Base-by-base conservation (phyloP, 2,888 invertebrate species). In the Lumbricus terrestris region DNA sequence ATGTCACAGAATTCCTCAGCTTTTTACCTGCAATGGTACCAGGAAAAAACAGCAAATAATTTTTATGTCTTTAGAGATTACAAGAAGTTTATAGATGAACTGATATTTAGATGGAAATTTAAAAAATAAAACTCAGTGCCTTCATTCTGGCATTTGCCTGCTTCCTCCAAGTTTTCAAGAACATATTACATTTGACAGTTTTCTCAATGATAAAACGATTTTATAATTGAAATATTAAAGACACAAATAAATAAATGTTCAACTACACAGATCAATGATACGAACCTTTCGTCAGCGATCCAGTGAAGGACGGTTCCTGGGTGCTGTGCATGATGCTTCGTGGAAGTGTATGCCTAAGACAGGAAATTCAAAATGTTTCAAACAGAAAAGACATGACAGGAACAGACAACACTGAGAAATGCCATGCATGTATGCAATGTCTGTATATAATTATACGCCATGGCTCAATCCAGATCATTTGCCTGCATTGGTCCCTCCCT, bases 1-100 rank as follows among this genome's bases (percentile, higher is more conserved):
- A 89, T 1, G 89, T 89, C 82, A 89, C 89, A 20, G 69, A 89
- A 38, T 89, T 89, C 23, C 34, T 47, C n/a, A 89, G 23, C 38
- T 89, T 89, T 40, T 89, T 89, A 34, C 89, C 89, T 34, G 35
- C 69, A 69, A 69, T n/a, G 29, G 69, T n/a, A 69, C 69, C 11
- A 54, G 69, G 1, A 23, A 23, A 23, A 23, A 23, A 20, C 47
- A 47, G 47, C n/a, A 47, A 13, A 20, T 20, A n/a, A n/a, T 69
- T 6, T 69, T n/a, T n/a, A 69, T 29, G n/a, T 29, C 29, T 69
- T 23, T 54, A 29, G 6, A 54, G 6, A 54, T 54, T 23, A 29
- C 54, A 54, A 29, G n/a, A n/a, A 69, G n/a, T 6, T n/a, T 29
- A 0, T 69, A 69, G 69, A 69, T n/a, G 29, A n/a, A 3, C 69